These are phyloP conservation scores for Amiota minor DNA, from an alignment of 2,888 invertebrate species.

Conservation along the genomic window DNA sequence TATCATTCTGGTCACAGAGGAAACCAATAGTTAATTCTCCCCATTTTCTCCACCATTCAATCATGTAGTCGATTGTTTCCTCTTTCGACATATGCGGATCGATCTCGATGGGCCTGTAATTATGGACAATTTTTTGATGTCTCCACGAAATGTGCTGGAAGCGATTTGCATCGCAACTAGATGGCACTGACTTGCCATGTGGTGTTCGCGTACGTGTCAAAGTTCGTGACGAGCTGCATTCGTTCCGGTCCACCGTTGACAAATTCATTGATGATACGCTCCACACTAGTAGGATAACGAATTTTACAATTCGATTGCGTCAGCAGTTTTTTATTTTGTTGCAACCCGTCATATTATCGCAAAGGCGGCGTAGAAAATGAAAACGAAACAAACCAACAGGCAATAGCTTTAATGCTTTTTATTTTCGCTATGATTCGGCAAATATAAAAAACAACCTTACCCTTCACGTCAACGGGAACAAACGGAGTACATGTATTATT, in stretches of 20 bases:
- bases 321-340: slow-evolving; percentile 69
- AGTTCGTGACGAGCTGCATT: slow-evolving; percentile 89
- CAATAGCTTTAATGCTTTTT: slow-evolving; percentile 6
- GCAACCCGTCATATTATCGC: slow-evolving; percentile 30
- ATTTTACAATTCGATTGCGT: slow-evolving; percentile 74
- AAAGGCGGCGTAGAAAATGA: slow-evolving; percentile 20
- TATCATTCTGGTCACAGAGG: slow-evolving; percentile 75
- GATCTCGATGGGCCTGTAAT: slow-evolving; percentile 89
- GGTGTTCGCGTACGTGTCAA: slow-evolving; percentile 88
- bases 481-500: too few species aligned
- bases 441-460: too few species aligned
- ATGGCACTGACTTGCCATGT: slow-evolving; percentile 80
- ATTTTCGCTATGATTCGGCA: not conserved
- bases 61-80: slow-evolving; percentile 85
- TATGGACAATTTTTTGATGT: slow-evolving; percentile 78
- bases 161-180: slow-evolving; percentile 86
- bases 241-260: slow-evolving; percentile 77
- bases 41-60: slow-evolving; percentile 85
- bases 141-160: slow-evolving; percentile 79
- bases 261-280: slow-evolving; percentile 76
- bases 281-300: slow-evolving; percentile 75
- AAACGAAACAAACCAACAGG: not conserved
- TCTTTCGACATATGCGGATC: slow-evolving; percentile 82
- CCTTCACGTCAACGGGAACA: too few species aligned
- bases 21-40: slow-evolving; percentile 77